phyloP scores from a whole-genome alignment of 2,888 invertebrate genomes.

The Amaurobius ferox region DNA sequence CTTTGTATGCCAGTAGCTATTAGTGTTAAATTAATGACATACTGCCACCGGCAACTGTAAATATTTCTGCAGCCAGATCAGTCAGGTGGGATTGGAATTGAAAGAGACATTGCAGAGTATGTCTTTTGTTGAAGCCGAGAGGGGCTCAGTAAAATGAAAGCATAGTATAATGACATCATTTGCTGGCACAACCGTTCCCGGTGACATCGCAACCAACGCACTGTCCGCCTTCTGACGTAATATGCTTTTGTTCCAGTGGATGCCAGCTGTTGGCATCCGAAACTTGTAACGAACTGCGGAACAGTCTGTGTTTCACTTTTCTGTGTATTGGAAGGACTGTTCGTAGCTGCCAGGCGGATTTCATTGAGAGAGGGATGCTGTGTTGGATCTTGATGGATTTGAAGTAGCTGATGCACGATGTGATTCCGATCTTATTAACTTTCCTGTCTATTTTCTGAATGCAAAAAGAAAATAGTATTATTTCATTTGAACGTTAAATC shows the following conservation, averaged over 20 bases:
- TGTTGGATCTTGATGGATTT: too few species aligned
- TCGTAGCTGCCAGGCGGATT: neutral
- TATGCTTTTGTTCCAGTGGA: conserved; percentile 32
- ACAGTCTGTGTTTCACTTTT: neutral
- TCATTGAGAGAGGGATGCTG: neutral
- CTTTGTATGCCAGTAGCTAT: too few species aligned
- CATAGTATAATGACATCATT: conserved; percentile 1
- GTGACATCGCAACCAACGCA: conserved; percentile 12
- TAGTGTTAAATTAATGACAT: too few species aligned
- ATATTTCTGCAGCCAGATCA: too few species aligned
- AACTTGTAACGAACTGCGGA: conserved; percentile 31
- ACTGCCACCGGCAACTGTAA: too few species aligned
- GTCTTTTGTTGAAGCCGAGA: neutral
- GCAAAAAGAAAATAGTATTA: too few species aligned
- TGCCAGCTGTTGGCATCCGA: conserved; percentile 31
- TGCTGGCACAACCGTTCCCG: conserved; percentile 7
- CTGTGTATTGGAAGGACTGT: neutral
- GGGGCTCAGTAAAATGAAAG: neutral
- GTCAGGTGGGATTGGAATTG: too few species aligned
- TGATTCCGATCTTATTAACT: too few species aligned
- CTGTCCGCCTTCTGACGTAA: conserved; percentile 27
- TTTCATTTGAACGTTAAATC: too few species aligned
- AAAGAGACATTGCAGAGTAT: too few species aligned
- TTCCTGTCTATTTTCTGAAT: too few species aligned
- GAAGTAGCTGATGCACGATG: too few species aligned